phyloP scores from a whole-genome alignment of 2,888 invertebrate genomes.

The Drosophila algonquin region DNA sequence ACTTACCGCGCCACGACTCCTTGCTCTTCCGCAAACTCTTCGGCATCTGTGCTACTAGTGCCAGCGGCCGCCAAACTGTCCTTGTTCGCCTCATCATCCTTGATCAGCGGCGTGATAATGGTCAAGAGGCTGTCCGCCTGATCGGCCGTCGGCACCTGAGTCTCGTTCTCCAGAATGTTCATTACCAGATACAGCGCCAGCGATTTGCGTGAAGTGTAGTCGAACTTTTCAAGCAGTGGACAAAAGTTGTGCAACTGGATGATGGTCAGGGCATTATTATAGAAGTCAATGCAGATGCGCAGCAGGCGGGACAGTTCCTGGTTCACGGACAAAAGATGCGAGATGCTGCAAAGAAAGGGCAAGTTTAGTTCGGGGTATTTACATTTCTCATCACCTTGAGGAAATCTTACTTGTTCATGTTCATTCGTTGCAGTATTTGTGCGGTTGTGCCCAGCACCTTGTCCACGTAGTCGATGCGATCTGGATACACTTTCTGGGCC shows the following conservation, averaged over 20 bases:
- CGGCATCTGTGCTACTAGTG: constrained; percentile 87
- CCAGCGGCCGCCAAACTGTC: constrained; percentile 52
- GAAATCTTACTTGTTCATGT: constrained; percentile 89
- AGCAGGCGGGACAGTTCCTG: constrained; percentile 96
- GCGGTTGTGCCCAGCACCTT: constrained; percentile 96
- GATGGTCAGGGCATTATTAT: constrained; percentile 95
- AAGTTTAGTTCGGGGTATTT: not conserved
- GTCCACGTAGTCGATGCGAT: constrained; percentile 96
- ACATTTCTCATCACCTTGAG: not conserved
- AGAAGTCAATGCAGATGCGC: constrained; percentile 97
- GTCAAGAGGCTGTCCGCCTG: constrained; percentile 92
- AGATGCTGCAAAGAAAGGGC: constrained; percentile 72
- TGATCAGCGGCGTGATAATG: constrained; percentile 93
- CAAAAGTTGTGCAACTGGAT: constrained; percentile 94
- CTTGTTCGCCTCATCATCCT: constrained; percentile 91
- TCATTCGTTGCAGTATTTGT: constrained; percentile 94
- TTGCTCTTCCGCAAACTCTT: constrained; percentile 98
- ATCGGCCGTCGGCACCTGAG: constrained; percentile 93
- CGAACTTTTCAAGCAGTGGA: constrained; percentile 93
- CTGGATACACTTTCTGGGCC: constrained; percentile 98
- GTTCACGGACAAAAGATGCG: constrained; percentile 88
- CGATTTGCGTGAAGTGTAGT: constrained; percentile 93
- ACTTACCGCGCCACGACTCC: constrained; percentile 91
- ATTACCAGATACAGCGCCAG: constrained; percentile 95
- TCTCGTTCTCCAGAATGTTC: constrained; percentile 95